These are phyloP conservation scores for Eulemur mongoz DNA, from an alignment of 2,797 vertebrate genomes.

Conservation along the genomic window DNA sequence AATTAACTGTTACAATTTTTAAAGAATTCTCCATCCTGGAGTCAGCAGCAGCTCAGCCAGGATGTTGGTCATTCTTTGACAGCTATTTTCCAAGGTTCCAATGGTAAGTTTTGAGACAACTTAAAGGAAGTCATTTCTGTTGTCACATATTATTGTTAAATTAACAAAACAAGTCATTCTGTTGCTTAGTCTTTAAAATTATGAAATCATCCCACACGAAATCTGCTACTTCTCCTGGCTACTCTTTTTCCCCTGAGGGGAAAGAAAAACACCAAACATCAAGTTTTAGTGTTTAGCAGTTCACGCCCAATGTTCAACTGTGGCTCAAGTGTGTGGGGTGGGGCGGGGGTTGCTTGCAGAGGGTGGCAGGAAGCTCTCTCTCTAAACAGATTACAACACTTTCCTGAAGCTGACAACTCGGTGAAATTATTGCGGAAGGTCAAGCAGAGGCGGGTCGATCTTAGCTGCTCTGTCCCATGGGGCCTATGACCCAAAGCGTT, in stretches of 20 bases:
- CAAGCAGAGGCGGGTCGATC: too few species aligned
- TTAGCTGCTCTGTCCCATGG: accelerated
- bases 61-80: too few species aligned
- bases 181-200: neutral
- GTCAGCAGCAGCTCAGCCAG: neutral
- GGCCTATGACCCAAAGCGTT: too few species aligned
- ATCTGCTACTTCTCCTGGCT: neutral
- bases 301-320: constrained; percentile 4
- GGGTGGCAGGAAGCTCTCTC: neutral
- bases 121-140: neutral
- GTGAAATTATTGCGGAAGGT: neutral
- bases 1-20: neutral
- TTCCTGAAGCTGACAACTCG: neutral
- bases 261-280: neutral
- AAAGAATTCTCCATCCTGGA: neutral
- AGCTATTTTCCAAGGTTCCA: neutral
- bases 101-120: neutral
- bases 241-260: neutral
- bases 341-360: neutral
- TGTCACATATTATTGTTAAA: neutral
- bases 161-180: neutral
- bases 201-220: neutral
- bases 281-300: neutral
- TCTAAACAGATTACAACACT: neutral
- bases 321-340: neutral